A percentile compares a stretch with the other conserved stretches of the same genome.
Evolutionary conservation across 2,113 vertebrate species (phyloP).

Genomic region (Athene cunicularia): DNA sequence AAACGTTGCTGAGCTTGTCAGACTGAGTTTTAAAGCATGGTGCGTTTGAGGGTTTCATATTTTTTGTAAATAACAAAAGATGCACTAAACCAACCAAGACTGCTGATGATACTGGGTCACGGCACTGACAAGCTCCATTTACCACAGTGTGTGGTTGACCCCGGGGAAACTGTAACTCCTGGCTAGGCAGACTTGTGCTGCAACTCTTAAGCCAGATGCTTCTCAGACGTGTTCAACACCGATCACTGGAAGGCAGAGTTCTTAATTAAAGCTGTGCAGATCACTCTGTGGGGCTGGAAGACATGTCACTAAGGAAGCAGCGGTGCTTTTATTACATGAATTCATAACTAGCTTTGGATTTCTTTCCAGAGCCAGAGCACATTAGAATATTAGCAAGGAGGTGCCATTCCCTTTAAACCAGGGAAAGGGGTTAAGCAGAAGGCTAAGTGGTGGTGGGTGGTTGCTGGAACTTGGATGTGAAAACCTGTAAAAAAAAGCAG

Average conservation of each 20-base stretch:
- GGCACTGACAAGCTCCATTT: neutral
- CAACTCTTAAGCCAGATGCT: neutral
- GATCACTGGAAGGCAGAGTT: neutral
- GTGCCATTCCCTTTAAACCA: neutral
- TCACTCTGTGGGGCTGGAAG: neutral
- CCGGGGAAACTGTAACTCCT: neutral
- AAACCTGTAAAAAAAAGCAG: neutral
- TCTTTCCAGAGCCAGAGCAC: neutral
- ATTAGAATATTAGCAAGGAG: neutral
- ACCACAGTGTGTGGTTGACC: neutral
- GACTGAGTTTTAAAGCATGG: neutral
- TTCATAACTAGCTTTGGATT: neutral
- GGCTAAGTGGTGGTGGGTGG: neutral
- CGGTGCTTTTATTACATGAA: neutral
- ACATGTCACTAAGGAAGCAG: neutral
- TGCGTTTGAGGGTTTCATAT: neutral
- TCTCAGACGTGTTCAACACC: neutral
- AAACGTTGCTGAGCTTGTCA: neutral
- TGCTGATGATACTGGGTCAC: neutral
- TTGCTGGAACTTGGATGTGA: neutral
- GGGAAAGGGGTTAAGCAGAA: neutral
- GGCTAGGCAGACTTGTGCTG: neutral
- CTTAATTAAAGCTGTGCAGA: neutral
- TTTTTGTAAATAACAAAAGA: neutral
- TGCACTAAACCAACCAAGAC: neutral